Conservation (phyloP, 2,797 vertebrate species). For the Delichon dasypus region DNA sequence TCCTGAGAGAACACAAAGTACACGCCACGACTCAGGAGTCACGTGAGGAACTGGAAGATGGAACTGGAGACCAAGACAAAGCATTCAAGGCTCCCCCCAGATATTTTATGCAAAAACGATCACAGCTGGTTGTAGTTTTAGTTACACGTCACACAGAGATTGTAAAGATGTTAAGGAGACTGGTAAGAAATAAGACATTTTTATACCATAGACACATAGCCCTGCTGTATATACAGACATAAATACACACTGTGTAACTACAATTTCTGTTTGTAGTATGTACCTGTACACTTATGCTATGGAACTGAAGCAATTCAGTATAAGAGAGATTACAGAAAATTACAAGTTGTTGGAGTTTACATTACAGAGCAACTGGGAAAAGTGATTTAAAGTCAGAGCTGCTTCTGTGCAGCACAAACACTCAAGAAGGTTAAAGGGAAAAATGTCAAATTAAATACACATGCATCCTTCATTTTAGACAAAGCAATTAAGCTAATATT, state of each 20-base stretch:
- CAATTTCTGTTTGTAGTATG: not conserved
- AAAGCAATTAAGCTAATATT: not conserved
- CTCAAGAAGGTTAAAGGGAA: not conserved
- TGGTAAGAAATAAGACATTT: not conserved
- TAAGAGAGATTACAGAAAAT: not conserved
- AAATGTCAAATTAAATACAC: not conserved
- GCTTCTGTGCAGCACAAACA: not conserved
- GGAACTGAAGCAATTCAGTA: not conserved
- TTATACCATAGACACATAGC: not conserved
- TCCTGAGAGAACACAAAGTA: slow-evolving; percentile 8
- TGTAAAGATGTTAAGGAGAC: not conserved
- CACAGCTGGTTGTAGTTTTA: not conserved
- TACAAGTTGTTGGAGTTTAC: not conserved
- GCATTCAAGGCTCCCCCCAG: not conserved
- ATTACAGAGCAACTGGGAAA: not conserved
- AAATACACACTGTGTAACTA: not conserved
- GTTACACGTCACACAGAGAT: not conserved
- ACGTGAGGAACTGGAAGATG: not conserved
- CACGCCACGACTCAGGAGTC: not conserved
- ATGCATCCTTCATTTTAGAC: not conserved
- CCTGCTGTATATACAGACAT: not conserved
- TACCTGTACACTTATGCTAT: not conserved
- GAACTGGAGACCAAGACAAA: not conserved
- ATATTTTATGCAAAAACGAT: not conserved
- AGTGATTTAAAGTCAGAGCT: not conserved